Evolutionary conservation across 2,113 vertebrate species (phyloP).

Genomic region (Phrynocephalus versicolor): DNA sequence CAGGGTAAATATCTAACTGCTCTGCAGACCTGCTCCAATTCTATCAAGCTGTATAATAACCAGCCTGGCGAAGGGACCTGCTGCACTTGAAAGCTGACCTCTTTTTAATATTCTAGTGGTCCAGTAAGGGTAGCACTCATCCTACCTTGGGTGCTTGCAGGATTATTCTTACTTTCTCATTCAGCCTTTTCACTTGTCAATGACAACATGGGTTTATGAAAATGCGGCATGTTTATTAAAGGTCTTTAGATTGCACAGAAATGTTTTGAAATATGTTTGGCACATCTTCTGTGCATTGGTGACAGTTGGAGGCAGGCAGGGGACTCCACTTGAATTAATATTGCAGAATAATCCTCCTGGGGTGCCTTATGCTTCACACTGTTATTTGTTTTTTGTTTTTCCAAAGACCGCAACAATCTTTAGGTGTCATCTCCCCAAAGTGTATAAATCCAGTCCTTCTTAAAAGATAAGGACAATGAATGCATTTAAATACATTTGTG

Average conservation of each 20-base stretch:
- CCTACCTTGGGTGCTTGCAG: too few species aligned
- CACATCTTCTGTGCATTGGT: slow-evolving; percentile 67
- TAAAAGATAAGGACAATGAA: slow-evolving; percentile 75
- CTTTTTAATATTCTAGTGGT: too few species aligned
- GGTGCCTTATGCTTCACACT: slow-evolving; percentile 59
- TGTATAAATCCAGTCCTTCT: slow-evolving; percentile 57
- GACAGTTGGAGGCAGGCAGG: slow-evolving; percentile 62
- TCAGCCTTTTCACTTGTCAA: neutral
- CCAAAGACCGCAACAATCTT: slow-evolving; percentile 62
- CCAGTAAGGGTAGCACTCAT: too few species aligned
- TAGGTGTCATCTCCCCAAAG: slow-evolving; percentile 60
- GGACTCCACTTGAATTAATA: slow-evolving; percentile 64
- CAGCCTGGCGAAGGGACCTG: too few species aligned
- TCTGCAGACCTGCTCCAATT: too few species aligned
- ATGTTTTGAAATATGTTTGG: slow-evolving; percentile 70
- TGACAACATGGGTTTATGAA: slow-evolving; percentile 8
- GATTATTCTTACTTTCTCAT: too few species aligned
- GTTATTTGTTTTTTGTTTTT: slow-evolving; percentile 83
- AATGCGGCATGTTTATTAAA: slow-evolving; percentile 59
- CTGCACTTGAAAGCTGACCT: too few species aligned
- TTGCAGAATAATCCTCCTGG: slow-evolving; percentile 66
- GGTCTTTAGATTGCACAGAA: slow-evolving; percentile 63
- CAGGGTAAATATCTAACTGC: too few species aligned
- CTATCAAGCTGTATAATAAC: too few species aligned
- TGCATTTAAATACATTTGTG: slow-evolving; percentile 77